phyloP scores from a whole-genome alignment of 2,797 vertebrate species.

The Gephyroberyx darwinii region DNA sequence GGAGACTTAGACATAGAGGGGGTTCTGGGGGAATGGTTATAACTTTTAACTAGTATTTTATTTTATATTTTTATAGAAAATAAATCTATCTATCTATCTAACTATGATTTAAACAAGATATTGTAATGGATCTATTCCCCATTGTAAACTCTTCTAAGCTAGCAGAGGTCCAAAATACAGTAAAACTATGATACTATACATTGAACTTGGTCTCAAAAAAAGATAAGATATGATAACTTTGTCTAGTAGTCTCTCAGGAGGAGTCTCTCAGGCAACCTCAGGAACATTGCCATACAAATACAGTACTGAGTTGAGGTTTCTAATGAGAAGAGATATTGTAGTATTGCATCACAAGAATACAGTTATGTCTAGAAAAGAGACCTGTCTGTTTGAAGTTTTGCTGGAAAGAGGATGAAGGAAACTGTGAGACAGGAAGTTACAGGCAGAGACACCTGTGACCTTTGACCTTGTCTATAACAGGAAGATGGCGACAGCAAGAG shows the following conservation, averaged over 20 bases:
- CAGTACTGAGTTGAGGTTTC: not conserved
- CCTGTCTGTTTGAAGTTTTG: constrained; percentile 48
- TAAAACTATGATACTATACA: not conserved
- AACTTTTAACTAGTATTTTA: not conserved
- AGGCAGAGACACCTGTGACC: constrained; percentile 80
- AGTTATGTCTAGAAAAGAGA: constrained; percentile 1
- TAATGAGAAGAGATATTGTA: constrained; percentile 3
- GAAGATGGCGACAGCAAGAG: constrained; percentile 73
- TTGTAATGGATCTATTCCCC: too few relatives aligned
- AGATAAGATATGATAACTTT: not conserved
- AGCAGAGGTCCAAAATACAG: not conserved
- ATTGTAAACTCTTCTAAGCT: too few relatives aligned
- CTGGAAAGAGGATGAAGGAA: constrained; percentile 75
- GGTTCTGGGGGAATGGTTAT: not conserved
- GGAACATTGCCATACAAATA: constrained; percentile 5
- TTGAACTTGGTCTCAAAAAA: constrained; percentile 8
- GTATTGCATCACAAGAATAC: not conserved
- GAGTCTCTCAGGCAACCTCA: too few relatives aligned
- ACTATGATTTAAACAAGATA: not conserved
- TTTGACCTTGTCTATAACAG: constrained; percentile 79
- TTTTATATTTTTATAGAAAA: too few relatives aligned
- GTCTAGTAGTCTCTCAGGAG: not conserved
- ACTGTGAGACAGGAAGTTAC: constrained; percentile 76
- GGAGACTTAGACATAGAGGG: not conserved
- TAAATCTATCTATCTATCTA: not conserved